Conservation (phyloP, 2,113 vertebrate species). For the Camelus bactrianus region DNA sequence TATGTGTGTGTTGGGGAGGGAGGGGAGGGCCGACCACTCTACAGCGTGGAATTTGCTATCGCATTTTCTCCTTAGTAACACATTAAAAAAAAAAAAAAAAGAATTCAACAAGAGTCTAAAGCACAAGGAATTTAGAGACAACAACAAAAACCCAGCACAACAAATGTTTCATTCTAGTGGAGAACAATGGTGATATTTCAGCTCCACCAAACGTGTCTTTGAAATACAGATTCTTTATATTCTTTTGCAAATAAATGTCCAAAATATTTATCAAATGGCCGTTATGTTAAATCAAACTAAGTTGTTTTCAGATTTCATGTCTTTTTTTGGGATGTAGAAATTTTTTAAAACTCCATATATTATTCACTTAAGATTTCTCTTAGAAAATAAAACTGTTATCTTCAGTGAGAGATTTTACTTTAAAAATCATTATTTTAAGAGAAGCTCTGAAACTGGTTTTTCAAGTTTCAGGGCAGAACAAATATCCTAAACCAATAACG, state of each 20-base stretch:
- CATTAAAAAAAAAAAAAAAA: constrained; percentile 59
- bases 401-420: not conserved
- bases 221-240: constrained; percentile 46
- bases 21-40: not conserved
- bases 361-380: not conserved
- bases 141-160: not conserved
- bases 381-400: not conserved
- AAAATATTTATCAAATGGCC: constrained; percentile 62
- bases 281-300: constrained; percentile 1
- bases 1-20: not conserved
- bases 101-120: constrained; percentile 79
- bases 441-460: not conserved
- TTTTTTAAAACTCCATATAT: not conserved
- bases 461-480: not conserved
- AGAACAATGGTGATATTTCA: constrained; percentile 69
- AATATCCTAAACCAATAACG: not conserved
- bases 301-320: constrained; percentile 56
- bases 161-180: constrained; percentile 64
- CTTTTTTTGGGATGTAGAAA: constrained; percentile 6
- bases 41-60: constrained; percentile 31
- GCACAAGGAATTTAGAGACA: constrained; percentile 64
- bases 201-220: constrained; percentile 51
- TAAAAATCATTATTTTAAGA: constrained; percentile 43
- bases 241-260: constrained; percentile 65
- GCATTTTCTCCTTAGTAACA: constrained; percentile 58